Percentiles rank a stretch among this genome's conserved stretches.
Evolutionary conservation across 2,797 vertebrate genomes (phyloP).

Genomic region (Clarias platycephalus): DNA sequence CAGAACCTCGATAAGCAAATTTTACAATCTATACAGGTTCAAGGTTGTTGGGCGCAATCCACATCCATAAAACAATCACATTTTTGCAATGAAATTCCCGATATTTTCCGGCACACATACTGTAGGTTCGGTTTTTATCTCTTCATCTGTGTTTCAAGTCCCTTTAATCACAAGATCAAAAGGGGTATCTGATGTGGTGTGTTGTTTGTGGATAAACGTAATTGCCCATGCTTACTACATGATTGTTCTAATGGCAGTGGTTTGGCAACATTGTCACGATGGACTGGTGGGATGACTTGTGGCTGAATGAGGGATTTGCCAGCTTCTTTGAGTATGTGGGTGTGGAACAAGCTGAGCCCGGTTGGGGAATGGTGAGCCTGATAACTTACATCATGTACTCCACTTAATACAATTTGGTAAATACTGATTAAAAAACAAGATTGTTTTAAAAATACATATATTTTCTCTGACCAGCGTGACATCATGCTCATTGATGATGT

Average conservation of each 20-base stretch:
- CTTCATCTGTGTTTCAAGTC: background rate
- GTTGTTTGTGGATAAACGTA: background rate
- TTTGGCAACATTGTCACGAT: constrained; percentile 98
- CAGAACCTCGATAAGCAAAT: constrained; percentile 26
- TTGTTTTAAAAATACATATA: background rate
- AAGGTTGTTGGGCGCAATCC: constrained; percentile 27
- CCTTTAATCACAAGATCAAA: background rate
- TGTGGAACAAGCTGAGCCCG: constrained; percentile 73
- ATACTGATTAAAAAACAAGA: background rate
- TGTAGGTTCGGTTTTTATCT: background rate
- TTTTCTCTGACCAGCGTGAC: constrained; percentile 74
- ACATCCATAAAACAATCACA: constrained; percentile 24
- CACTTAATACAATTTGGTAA: background rate
- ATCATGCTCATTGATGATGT: constrained; percentile 88
- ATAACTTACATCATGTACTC: background rate
- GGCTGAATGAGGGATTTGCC: constrained; percentile 97
- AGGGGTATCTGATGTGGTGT: background rate
- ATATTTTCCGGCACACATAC: background rate
- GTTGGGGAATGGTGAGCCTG: constrained; percentile 86
- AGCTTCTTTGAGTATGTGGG: constrained; percentile 95
- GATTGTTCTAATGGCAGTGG: constrained; percentile 79
- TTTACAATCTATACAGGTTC: constrained; percentile 18
- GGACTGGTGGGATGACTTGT: constrained; percentile 99
- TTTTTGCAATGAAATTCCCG: background rate
- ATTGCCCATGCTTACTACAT: constrained; percentile 2